Conservation (phyloP, 2,797 vertebrate genomes). For the Anguilla megastoma region DNA sequence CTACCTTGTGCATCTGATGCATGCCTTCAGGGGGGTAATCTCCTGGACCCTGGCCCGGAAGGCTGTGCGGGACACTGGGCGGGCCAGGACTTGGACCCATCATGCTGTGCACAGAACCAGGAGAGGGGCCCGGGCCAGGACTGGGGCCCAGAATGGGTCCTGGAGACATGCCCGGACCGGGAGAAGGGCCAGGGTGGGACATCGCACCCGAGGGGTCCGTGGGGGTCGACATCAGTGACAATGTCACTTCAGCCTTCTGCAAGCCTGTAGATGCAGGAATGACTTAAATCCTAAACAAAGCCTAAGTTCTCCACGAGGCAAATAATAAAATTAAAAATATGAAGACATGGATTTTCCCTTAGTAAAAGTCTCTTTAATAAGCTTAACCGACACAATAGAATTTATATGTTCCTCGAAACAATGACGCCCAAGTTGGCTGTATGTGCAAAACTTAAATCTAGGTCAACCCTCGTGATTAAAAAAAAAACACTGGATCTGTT, state of each 20-base stretch:
- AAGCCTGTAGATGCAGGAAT: slow-evolving; percentile 46
- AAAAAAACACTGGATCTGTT: background rate
- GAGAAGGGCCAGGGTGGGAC: slow-evolving; percentile 95
- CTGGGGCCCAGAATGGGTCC: slow-evolving; percentile 95
- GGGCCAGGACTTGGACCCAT: slow-evolving; percentile 98
- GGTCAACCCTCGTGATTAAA: background rate
- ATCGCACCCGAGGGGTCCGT: slow-evolving; percentile 85
- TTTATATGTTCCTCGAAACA: background rate
- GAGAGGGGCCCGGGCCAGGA: slow-evolving; percentile 94
- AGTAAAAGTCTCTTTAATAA: background rate
- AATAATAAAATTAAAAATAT: background rate
- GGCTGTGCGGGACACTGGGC: slow-evolving; percentile 81
- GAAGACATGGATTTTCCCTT: background rate
- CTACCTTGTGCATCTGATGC: slow-evolving; percentile 95
- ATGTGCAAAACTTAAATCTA: background rate
- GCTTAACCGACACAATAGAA: background rate
- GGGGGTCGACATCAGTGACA: slow-evolving; percentile 87
- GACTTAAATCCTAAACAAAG: slow-evolving; percentile 30
- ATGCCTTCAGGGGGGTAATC: slow-evolving; percentile 90
- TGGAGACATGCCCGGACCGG: slow-evolving; percentile 90
- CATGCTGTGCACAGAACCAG: slow-evolving; percentile 95
- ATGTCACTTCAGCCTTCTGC: slow-evolving; percentile 37
- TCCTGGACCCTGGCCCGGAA: slow-evolving; percentile 81
- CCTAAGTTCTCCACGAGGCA: background rate
- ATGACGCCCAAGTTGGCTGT: background rate